phyloP scores from a whole-genome alignment of 2,888 invertebrate species.

The Drosophila siamana region DNA sequence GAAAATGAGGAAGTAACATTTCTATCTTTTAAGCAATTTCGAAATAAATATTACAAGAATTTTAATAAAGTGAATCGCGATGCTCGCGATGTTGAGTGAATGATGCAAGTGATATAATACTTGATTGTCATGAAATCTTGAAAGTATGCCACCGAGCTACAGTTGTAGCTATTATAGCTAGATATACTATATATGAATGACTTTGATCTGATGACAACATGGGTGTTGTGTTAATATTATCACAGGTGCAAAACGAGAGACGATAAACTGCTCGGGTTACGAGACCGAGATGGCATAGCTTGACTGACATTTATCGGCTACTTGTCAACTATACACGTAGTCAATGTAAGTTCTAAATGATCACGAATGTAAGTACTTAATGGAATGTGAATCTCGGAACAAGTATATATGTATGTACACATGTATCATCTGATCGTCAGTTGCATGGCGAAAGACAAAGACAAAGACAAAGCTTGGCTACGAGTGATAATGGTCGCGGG shows the following conservation, averaged over 20 bases:
- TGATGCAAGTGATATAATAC: neutral
- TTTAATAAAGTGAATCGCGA: neutral
- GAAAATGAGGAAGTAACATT: neutral
- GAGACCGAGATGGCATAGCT: conserved; percentile 8
- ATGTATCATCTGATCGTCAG: neutral
- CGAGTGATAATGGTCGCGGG: conserved; percentile 55
- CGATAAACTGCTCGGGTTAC: conserved; percentile 16
- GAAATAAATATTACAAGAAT: neutral
- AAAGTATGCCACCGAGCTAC: neutral
- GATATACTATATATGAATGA: neutral
- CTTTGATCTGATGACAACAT: neutral
- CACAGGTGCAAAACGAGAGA: conserved; percentile 39
- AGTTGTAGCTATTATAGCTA: neutral
- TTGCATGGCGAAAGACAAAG: neutral
- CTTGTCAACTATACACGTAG: conserved; percentile 5
- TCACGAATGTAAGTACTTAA: conserved; percentile 19
- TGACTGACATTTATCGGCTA: conserved; percentile 14
- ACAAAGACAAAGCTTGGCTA: conserved; percentile 14
- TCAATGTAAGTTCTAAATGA: conserved; percentile 21
- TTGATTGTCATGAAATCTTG: neutral
- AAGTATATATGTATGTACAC: neutral
- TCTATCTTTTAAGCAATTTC: too few relatives aligned
- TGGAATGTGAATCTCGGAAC: conserved; percentile 4
- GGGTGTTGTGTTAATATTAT: conserved; percentile 52
- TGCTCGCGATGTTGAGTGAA: neutral